These are phyloP conservation scores for Micropterix aruncella DNA, from an alignment of 2,888 invertebrate genomes.

Conservation along the genomic window DNA sequence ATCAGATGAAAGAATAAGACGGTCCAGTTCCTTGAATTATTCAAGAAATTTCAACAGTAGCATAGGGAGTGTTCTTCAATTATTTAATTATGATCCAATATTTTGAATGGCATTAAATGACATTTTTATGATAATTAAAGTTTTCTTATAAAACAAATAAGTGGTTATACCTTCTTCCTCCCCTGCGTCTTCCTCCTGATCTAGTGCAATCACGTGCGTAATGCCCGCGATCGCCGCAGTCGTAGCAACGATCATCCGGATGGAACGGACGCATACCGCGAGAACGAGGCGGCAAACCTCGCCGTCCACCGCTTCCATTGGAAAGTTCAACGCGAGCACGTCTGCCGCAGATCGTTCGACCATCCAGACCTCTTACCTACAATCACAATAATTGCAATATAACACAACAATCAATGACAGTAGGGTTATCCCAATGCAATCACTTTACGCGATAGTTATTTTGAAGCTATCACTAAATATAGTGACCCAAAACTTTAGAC, in stretches of 20 bases:
- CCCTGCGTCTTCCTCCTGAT: constrained; percentile 43
- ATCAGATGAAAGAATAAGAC: too few species aligned
- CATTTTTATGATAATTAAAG: constrained; percentile 1
- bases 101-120: too few species aligned
- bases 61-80: too few species aligned
- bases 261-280: constrained; percentile 62
- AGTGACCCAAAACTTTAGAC: too few species aligned
- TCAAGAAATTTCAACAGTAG: too few species aligned
- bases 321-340: constrained; percentile 87
- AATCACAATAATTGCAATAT: too few species aligned
- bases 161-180: constrained; percentile 15
- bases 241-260: constrained; percentile 87
- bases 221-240: constrained; percentile 88
- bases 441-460: too few species aligned
- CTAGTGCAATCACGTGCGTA: constrained; percentile 83
- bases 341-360: constrained; percentile 75
- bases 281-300: constrained; percentile 44
- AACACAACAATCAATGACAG: too few species aligned
- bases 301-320: constrained; percentile 58
- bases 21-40: too few species aligned
- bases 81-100: too few species aligned
- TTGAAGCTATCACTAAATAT: too few species aligned
- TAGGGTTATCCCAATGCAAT: too few species aligned
- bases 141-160: constrained; percentile 4
- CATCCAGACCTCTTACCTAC: constrained; percentile 45